A percentile compares a stretch with the other conserved stretches of the same genome.
Evolutionary conservation across 2,113 vertebrate species (phyloP).

Genomic region (Tonatia bakeri): DNA sequence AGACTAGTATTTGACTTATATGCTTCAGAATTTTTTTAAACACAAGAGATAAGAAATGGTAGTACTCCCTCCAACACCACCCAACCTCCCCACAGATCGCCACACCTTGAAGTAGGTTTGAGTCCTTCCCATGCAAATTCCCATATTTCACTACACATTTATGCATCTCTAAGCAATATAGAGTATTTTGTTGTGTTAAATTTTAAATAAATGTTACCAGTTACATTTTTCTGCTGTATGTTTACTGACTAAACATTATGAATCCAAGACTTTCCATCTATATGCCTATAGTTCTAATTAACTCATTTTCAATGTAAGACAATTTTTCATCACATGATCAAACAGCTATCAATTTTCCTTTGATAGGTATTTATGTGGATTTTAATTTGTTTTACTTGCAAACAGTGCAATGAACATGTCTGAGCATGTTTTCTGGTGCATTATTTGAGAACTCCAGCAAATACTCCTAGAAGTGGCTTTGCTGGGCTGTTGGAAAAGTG

Average conservation of each 20-base stretch:
- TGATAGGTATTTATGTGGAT: background rate
- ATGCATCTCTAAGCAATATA: background rate
- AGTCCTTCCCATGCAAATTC: background rate
- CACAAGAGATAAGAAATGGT: background rate
- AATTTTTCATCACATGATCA: background rate
- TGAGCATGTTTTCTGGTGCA: background rate
- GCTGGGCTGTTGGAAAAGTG: background rate
- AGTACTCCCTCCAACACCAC: background rate
- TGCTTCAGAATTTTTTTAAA: background rate
- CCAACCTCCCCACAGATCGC: background rate
- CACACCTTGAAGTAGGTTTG: background rate
- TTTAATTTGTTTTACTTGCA: slow-evolving; percentile 1
- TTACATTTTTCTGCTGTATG: background rate
- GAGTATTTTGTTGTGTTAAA: background rate
- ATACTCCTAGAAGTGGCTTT: background rate
- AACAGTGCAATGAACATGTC: background rate
- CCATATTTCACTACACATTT: background rate
- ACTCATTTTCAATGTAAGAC: background rate
- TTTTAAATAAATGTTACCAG: background rate
- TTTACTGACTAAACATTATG: background rate
- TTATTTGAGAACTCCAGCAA: background rate
- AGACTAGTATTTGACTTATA: background rate
- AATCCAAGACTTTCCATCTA: background rate
- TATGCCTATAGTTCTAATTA: background rate
- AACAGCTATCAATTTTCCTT: background rate